These are phyloP conservation scores for Tipula helvola DNA, from an alignment of 2,888 invertebrate genomes.

Conservation along the genomic window DNA sequence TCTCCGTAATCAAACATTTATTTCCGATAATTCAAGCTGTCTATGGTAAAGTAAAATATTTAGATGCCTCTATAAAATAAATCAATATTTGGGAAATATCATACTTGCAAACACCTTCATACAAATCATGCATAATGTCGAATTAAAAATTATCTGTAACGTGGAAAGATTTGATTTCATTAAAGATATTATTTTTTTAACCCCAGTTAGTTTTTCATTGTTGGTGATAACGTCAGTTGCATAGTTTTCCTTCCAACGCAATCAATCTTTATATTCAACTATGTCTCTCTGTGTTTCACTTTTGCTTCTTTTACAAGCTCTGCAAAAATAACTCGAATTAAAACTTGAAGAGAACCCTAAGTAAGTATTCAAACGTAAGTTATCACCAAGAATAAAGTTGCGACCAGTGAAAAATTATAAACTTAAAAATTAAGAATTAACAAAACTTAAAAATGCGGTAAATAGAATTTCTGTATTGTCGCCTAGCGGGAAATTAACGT, in stretches of 20 bases:
- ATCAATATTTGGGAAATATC: background rate
- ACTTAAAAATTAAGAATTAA: no score
- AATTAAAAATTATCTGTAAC: background rate
- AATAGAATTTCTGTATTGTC: no score
- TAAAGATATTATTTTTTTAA: background rate
- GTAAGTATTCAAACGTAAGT: background rate
- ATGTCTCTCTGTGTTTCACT: background rate
- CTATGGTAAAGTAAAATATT: no score
- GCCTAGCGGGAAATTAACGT: no score
- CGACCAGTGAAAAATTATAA: no score
- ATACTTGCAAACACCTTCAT: constrained; percentile 8
- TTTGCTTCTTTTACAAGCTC: background rate
- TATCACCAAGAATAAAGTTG: no score
- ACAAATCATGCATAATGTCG: constrained; percentile 11
- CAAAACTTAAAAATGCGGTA: no score
- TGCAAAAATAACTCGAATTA: background rate
- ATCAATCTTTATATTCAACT: background rate
- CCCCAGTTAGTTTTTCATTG: background rate
- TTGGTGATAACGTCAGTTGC: background rate
- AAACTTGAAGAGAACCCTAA: constrained; percentile 4
- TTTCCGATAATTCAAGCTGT: no score
- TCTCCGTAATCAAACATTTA: no score
- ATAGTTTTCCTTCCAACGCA: background rate
- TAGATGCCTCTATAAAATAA: constrained; percentile 11
- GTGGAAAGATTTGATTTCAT: no score